Evolutionary conservation across 1,140 invertebrate genomes (phyloP), one percentile per base, ranked within the genome.

Genomic region (Lucilia sericata): DNA sequence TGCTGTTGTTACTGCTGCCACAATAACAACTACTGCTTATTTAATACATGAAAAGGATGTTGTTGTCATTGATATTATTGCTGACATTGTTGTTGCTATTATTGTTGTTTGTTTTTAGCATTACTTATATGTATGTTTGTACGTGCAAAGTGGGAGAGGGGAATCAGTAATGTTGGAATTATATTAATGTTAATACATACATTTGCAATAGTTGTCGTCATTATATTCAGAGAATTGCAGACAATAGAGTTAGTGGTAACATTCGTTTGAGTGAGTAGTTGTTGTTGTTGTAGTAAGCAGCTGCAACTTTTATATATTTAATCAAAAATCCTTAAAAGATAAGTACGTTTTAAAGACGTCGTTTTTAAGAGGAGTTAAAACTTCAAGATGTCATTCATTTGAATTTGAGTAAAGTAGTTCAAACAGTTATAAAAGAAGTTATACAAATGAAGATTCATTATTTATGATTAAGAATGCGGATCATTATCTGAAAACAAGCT

Each of bases 1-100:
- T 21, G 65, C 65, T 70, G 65, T 25, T 70, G 65, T 25, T n/a
- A 60, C 17, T 60, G 17, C 55, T n/a, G 25, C 25, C 25, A 17
- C 14, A 60, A 42, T 42, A 42, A n/a, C 55, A n/a, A n/a, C n/a
- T 60, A 17, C 17, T 60, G 55, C 55, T 70, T 25, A 21, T 70
- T 19, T 70, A 70, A 70, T 70, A n/a, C 65, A 70, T 70, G 65
- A 5, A 70, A 10, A 70, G 9, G 65, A 70, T 70, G n/a, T 70
- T 70, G 19, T 70, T 70, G 19, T 70, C 65, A 70, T 70, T 70
- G 65, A 70, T 80, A 78, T 42, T 78, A 78, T 82, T 36, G 42
- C 19, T 60, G 19, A 51, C 5, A 17, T 55, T 82, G 81, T 30
- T 82, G 51, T 65, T 82, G 80, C 3, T 81, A n/a, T 47, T 81